Evolutionary conservation across 2,888 invertebrate species (phyloP).

Genomic region (Eupithecia insigniata): DNA sequence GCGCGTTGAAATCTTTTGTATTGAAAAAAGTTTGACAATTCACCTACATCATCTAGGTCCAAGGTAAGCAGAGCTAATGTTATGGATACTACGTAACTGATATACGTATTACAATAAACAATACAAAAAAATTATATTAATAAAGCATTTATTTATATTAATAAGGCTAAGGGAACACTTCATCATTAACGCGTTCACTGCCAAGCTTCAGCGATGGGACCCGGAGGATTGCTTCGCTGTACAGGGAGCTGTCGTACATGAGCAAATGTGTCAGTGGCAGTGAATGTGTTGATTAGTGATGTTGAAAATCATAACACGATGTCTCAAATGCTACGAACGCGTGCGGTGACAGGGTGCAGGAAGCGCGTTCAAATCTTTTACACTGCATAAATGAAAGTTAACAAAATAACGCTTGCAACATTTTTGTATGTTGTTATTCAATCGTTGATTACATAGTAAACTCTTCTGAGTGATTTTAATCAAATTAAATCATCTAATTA

Average conservation of each 20-base stretch:
- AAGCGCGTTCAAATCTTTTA: neutral
- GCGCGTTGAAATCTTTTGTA: conserved; percentile 6
- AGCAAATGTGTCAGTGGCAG: no score
- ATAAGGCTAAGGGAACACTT: neutral
- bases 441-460: neutral
- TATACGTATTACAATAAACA: no score
- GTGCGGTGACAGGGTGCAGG: neutral
- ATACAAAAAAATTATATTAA: no score
- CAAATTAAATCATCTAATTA: neutral
- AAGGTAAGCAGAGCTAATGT: no score
- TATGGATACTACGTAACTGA: no score
- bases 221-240: no score
- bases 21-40: neutral
- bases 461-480: neutral
- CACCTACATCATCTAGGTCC: no score
- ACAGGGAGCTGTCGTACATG: no score
- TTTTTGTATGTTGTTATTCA: neutral
- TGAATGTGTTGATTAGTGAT: neutral
- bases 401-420: neutral
- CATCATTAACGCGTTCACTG: neutral
- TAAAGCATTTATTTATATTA: no score
- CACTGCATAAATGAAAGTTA: neutral
- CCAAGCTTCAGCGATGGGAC: no score
- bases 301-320: neutral
- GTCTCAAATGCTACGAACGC: neutral